Conservation (phyloP, 2,888 invertebrate genomes). For the Erebia palarica region DNA sequence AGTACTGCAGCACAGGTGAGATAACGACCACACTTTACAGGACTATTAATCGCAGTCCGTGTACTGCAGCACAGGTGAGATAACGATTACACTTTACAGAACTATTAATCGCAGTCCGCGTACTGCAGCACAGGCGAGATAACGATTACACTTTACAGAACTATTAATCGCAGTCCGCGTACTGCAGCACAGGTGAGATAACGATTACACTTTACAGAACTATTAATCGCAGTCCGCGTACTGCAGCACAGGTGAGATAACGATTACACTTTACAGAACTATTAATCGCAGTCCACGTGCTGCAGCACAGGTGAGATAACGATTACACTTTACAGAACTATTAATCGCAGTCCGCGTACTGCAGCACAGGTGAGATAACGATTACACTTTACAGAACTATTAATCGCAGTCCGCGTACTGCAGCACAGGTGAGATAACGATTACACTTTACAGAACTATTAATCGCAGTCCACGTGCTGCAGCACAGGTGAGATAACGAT, state of each 20-base stretch:
- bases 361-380: conserved; percentile 90
- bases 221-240: too few species aligned
- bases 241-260: conserved; percentile 92
- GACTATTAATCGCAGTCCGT: too few species aligned
- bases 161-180: too few species aligned
- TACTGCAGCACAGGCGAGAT: conserved; percentile 96
- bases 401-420: too few species aligned
- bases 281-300: too few species aligned
- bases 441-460: neutral
- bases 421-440: conserved; percentile 88
- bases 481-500: conserved; percentile 88
- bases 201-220: neutral
- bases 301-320: conserved; percentile 92
- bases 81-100: neutral
- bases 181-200: conserved; percentile 94
- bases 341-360: too few species aligned
- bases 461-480: too few species aligned
- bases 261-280: neutral
- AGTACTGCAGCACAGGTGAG: conserved; percentile 97
- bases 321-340: neutral
- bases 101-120: too few species aligned
- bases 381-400: neutral
- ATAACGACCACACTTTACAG: neutral
- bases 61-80: conserved; percentile 96
- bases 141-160: neutral